phyloP scores from a whole-genome alignment of 2,888 invertebrate species.

The Sturmia bella region DNA sequence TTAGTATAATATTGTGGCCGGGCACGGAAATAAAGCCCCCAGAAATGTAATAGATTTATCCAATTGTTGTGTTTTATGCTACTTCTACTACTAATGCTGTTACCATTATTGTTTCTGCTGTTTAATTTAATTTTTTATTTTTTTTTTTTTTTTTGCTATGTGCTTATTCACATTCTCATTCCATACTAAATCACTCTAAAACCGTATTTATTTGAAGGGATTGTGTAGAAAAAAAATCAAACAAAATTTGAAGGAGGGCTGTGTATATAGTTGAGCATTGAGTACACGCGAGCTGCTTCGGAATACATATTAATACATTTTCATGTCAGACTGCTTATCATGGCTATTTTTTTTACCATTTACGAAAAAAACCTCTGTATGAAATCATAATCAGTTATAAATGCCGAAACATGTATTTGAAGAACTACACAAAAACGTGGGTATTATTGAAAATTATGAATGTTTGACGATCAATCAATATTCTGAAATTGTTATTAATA shows the following conservation, averaged over 20 bases:
- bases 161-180: conserved; percentile 27
- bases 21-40: conserved; percentile 62
- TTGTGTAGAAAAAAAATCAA: neutral
- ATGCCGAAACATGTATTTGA: conserved; percentile 38
- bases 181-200: conserved; percentile 19
- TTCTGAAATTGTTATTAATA: neutral
- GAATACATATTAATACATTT: conserved; percentile 48
- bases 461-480: neutral
- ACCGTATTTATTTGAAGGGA: conserved; percentile 12
- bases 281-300: conserved; percentile 45
- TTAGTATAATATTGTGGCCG: conserved; percentile 60
- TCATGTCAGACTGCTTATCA: conserved; percentile 53
- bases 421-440: neutral
- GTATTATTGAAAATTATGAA: too few relatives aligned
- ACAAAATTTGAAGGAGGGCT: neutral
- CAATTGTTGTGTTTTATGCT: conserved; percentile 38
- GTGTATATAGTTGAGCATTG: conserved; percentile 19
- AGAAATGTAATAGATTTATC: conserved; percentile 62
- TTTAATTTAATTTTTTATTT: too few relatives aligned
- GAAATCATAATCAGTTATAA: conserved; percentile 65
- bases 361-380: conserved; percentile 42
- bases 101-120: conserved; percentile 11
- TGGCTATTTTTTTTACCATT: conserved; percentile 19
- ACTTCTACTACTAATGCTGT: conserved; percentile 8
- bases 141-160: conserved; percentile 16